Evolutionary conservation across 2,797 vertebrate genomes (phyloP), one percentile per base, ranked within the genome.

Genomic region (Cossypha caffra): DNA sequence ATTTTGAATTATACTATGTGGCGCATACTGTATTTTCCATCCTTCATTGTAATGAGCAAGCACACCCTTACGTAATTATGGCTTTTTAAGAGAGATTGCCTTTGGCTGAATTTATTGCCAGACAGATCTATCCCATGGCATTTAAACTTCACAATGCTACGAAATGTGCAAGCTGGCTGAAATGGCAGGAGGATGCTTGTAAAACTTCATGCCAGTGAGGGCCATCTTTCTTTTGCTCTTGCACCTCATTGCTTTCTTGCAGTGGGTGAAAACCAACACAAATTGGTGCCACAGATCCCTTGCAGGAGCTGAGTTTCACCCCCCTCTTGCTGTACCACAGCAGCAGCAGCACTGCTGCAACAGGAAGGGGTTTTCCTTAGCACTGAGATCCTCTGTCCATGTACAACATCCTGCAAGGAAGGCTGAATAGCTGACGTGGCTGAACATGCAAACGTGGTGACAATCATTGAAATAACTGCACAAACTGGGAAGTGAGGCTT

Each of bases 71-170:
- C 35, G 29, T 96, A 96, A 96, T 95, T 90, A 95, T 91, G 95
- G 48, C 93, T 97, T 97, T 96, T 96, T 96, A 96, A 81, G 79
- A 96, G 79, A 96, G 95, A 88, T 81, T 94, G 96, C 94, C 93
- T 95, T 82, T 88, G 91, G 91, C 88, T 88, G 74, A 85, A 96
- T 96, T 96, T 95, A 95, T 76, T 86, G 85, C 94, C 90, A 91
- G 91, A 66, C 69, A 64, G 48, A 94, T 90, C 66, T 73, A 74
- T 93, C 88, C 79, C 19, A 23, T 95, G 90, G 80, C 83, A 75
- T 94, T 95, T 95, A 66, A 92, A 85, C 75, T 86, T 86, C 81
- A 68, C 43, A 57, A 43, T 68, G 64, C 62, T 76, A 23, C 11
- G 23, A 96, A 95, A 93, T 91, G 79, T 88, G 64, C 45, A 80